Evolutionary conservation across 1,140 invertebrate genomes (phyloP), one percentile per base, ranked within the genome.

Genomic region (Eurosta solidaginis): DNA sequence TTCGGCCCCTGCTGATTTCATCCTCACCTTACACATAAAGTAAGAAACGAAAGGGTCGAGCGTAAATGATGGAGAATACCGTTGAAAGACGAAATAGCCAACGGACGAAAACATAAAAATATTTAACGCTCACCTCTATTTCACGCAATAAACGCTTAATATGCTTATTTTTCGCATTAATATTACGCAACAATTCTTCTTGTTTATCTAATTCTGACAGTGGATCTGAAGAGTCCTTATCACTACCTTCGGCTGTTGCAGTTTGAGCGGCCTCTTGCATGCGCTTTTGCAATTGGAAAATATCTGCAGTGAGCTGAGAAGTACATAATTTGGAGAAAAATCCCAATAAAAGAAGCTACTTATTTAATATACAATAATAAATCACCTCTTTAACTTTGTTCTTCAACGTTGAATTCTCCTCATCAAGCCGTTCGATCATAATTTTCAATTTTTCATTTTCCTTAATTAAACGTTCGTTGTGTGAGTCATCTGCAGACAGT

Each of bases 131-230:
- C 47, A 87, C 86, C 78, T 87, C 86, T 22, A 87, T 88, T 78
- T 88, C 87, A 0, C 83, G 81, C 0, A 88, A 76, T 12, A 88
- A 74, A 6, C 87, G 80, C 54, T 88, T 88, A 10, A 88, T 88
- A 74, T 88, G 87, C n/a, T 87, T 88, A 74, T 88, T 88, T 25
- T 88, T 88, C 4, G 81, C 74, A 47, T 85, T 84, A 2, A 88
- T 88, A 42, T 87, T 88, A 1, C 82, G 82, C n/a, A 88, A 79
- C 2, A 88, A 77, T n/a, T 87, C 80, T 40, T 88, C 83, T 73
- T 88, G 86, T 22, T 84, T 84, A 63, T 88, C 86, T 74, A 88
- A 47, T 40, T 88, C 87, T 6, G 87, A 88, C 0, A 88, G 54
- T 0, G 84, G 86, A 79, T 88, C 86, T 36, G 85, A 85, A 0